Evolutionary conservation across 1,140 invertebrate genomes (phyloP).

Genomic region (Gonatopus flavifemur): DNA sequence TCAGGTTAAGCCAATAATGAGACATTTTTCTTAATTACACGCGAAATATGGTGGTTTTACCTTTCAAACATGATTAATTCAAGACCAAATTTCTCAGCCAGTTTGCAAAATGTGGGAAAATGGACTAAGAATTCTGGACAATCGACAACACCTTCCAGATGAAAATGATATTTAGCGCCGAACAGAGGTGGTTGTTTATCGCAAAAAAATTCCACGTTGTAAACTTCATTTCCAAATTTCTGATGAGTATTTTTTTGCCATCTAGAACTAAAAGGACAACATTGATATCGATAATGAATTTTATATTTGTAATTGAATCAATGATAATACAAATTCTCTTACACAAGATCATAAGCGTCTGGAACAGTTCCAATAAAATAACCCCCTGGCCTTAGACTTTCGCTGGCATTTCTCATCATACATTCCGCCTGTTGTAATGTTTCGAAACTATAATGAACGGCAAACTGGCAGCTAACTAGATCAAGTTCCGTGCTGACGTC

Average conservation of each 20-base stretch:
- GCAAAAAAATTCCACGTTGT: slow-evolving; percentile 77
- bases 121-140: slow-evolving; percentile 98
- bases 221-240: slow-evolving; percentile 87
- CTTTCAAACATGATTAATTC: slow-evolving; percentile 60
- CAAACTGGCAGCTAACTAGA: slow-evolving; percentile 96
- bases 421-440: slow-evolving; percentile 85
- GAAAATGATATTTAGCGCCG: slow-evolving; percentile 95
- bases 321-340: slow-evolving; percentile 39
- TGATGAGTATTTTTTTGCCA: slow-evolving; percentile 64
- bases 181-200: slow-evolving; percentile 79
- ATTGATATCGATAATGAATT: slow-evolving; percentile 5
- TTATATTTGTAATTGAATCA: background rate
- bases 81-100: slow-evolving; percentile 81
- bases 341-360: slow-evolving; percentile 89
- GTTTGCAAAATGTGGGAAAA: slow-evolving; percentile 81
- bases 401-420: slow-evolving; percentile 91
- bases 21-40: slow-evolving; percentile 58
- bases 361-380: slow-evolving; percentile 97
- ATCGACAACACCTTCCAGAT: slow-evolving; percentile 93
- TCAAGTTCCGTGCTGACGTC: slow-evolving; percentile 81
- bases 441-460: slow-evolving; percentile 96
- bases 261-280: slow-evolving; percentile 53
- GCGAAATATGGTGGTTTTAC: too few species aligned
- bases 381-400: slow-evolving; percentile 84
- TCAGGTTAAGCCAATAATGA: slow-evolving; percentile 30